Conservation (phyloP, 2,113 vertebrate species). For the Ailuropoda melanoleuca region DNA sequence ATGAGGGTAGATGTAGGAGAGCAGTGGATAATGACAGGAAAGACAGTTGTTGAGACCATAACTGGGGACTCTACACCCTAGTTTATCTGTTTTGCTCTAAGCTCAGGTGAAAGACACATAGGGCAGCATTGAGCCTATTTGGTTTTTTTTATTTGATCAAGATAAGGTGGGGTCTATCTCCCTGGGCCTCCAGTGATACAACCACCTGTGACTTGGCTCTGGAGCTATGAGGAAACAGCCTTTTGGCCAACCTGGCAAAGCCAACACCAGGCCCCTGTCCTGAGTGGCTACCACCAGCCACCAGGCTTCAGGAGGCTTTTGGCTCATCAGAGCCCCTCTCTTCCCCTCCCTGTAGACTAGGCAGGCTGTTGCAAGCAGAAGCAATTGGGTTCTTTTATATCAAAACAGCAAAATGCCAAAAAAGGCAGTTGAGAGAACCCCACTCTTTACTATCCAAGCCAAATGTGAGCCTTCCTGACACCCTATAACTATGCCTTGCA, state of each 20-base stretch:
- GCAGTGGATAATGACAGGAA: not conserved
- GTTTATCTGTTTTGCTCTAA: constrained; percentile 6
- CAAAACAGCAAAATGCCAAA: not conserved
- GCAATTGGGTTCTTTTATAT: not conserved
- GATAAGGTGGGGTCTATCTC: not conserved
- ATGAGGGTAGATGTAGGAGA: not conserved
- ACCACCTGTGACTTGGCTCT: not conserved
- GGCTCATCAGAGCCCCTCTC: not conserved
- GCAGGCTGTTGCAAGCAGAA: not conserved
- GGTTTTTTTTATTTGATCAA: not conserved
- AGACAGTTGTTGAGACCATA: not conserved
- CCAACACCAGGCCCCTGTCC: not conserved
- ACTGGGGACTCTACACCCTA: not conserved
- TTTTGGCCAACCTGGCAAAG: not conserved
- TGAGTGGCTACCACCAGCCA: not conserved
- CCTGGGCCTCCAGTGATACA: not conserved
- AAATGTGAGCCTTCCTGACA: not conserved
- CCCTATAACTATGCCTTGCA: not conserved
- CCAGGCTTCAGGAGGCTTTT: not conserved
- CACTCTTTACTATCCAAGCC: not conserved
- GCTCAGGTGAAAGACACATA: not conserved
- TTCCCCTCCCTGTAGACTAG: not conserved
- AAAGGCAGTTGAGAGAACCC: not conserved
- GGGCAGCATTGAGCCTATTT: not conserved
- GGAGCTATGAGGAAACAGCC: not conserved